Evolutionary conservation across 1,140 invertebrate genomes (phyloP).

Genomic region (Sinonovacula constricta): DNA sequence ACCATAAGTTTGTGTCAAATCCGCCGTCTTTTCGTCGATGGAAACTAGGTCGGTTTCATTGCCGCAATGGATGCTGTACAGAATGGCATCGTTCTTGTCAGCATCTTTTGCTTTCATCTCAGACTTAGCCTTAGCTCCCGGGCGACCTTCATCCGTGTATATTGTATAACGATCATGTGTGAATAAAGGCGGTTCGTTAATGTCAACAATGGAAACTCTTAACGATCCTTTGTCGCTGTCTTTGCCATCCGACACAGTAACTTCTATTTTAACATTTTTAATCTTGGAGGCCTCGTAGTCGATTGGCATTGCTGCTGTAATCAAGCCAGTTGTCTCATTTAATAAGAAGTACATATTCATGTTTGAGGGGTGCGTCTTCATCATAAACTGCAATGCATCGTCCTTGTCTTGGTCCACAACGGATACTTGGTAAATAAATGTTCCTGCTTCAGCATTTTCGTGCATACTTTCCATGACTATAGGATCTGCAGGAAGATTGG

Average conservation of each 20-base stretch:
- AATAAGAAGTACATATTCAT: conserved; percentile 23
- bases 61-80: conserved; percentile 19
- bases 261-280: conserved; percentile 17
- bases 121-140: conserved; percentile 1
- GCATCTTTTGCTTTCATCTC: conserved; percentile 18
- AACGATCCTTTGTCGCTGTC: neutral
- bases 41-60: conserved; percentile 15
- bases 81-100: conserved; percentile 28
- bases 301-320: neutral
- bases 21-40: conserved; percentile 27
- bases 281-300: conserved; percentile 21
- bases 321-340: conserved; percentile 24
- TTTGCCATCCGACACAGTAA: conserved; percentile 23
- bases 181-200: conserved; percentile 43
- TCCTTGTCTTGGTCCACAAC: conserved; percentile 11
- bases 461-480: neutral
- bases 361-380: conserved; percentile 10
- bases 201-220: conserved; percentile 27
- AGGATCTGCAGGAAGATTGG: conserved; percentile 12
- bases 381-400: conserved; percentile 21
- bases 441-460: conserved; percentile 29
- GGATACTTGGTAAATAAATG: conserved; percentile 17
- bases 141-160: conserved; percentile 17
- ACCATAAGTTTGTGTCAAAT: conserved; percentile 26
- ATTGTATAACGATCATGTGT: conserved; percentile 14